Base-by-base conservation (phyloP, 2,797 vertebrate genomes). In the Oreortyx pictus region DNA sequence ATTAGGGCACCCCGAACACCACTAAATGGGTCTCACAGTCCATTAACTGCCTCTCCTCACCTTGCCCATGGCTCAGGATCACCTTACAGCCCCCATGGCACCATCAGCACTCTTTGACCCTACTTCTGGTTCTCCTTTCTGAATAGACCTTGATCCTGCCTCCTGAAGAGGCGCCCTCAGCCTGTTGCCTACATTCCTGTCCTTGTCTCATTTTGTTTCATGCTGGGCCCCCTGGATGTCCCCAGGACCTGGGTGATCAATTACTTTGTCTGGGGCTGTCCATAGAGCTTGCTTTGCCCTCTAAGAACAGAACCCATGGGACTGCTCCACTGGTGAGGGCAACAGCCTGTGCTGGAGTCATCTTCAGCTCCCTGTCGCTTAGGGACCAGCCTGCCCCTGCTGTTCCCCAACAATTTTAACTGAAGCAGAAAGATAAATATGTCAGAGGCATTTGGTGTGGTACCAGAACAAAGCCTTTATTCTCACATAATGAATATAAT, bases 391-490 rank as follows among this genome's bases (percentile, higher is more conserved):
- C 49, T 54, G n/a, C 6, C 81, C 37, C 14, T 41, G 39, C 44
- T 66, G 24, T 22, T 88, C 9, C 60, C 41, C 56, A 52, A 50
- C 17, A 79, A 73, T 59, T 89, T 62, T 75, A 91, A 71, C 59
- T 54, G 81, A 87, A 80, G 57, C 49, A 57, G 39, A 92, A 92
- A 66, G 78, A 65, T 47, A 80, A 84, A 73, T 60, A 70, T 56
- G 35, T 72, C 73, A 67, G 88, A 90, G 81, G 64, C 81, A 85
- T 56, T 85, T 82, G 76, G 14, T 68, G 76, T 12, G 75, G 88
- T 65, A 65, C 71, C 82, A 82, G 89, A 72, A 90, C 60, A 76
- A 88, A 76, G 65, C 47, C 1, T 82, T 94, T 92, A 88, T 68
- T 64, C 67, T 86, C 66, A 79, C 29, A 87, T 59, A 83, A 89